Percentiles rank a stretch among this genome's conserved stretches.
phyloP scores from a whole-genome alignment of 2,113 vertebrate genomes.

The Myiozetetes cayanensis region DNA sequence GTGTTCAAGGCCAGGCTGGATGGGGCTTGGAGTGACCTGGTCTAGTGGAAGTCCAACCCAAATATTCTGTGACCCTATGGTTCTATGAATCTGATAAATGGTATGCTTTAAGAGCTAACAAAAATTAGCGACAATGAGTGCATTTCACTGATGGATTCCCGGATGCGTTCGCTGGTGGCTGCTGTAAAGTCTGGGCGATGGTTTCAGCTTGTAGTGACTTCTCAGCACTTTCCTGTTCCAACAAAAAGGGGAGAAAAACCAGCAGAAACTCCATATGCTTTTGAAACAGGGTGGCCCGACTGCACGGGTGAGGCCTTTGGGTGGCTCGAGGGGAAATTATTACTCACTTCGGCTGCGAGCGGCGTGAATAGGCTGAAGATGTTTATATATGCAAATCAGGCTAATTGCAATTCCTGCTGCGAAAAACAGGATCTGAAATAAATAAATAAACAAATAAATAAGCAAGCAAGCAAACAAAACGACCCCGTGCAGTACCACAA shows the following conservation, averaged over 20 bases:
- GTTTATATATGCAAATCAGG: not conserved
- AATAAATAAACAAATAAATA: too few species aligned
- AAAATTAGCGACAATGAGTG: not conserved
- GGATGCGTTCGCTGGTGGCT: not conserved
- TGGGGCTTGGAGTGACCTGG: not conserved
- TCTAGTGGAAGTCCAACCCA: not conserved
- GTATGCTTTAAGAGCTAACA: not conserved
- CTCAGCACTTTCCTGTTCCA: not conserved
- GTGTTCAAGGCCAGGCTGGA: not conserved
- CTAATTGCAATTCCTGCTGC: not conserved
- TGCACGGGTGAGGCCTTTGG: not conserved
- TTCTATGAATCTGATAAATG: not conserved
- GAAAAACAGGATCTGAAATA: accelerated
- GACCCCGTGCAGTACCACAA: too few species aligned
- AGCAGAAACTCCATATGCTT: not conserved
- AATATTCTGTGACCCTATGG: not conserved
- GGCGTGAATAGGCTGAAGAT: not conserved
- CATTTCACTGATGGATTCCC: not conserved
- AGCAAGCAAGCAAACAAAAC: too few species aligned
- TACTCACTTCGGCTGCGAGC: not conserved
- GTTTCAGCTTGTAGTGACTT: not conserved
- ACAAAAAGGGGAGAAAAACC: not conserved
- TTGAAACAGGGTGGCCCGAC: not conserved
- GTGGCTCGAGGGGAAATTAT: not conserved
- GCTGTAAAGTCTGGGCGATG: not conserved